Base-by-base conservation (phyloP, 2,888 invertebrate genomes). In the Lissocephala sabroskyi region DNA sequence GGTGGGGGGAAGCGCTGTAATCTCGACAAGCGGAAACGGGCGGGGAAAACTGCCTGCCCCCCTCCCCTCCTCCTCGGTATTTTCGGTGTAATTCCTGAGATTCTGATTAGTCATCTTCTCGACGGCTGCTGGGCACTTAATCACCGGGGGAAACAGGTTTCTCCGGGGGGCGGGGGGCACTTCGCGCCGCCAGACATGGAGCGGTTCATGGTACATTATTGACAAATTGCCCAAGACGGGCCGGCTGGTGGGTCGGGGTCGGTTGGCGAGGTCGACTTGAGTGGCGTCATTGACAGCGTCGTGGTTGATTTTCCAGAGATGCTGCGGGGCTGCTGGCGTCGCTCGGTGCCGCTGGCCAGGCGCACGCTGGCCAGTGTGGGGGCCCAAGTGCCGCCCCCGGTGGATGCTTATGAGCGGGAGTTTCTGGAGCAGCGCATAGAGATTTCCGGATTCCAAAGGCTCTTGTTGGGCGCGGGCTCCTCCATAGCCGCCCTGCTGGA, bases 391-490 rank as follows among this genome's bases (percentile, higher is more conserved):
- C 45, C 54, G 13, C 33, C 41, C 4, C 41, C 57, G 3, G 70
- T 57, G 35, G 85, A 85, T 58, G 81, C 79, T 45, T 93, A 91
- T 74, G 84, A 87, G 44, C 86, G 88, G 59, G 90, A 92, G 76
- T 89, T 89, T 80, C 77, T 87, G 39, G 84, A 84, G 54, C 87
- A 90, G 70, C 90, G 89, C 70, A 90, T 93, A 47, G 85, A 88
- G 43, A 88, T 89, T 18, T 90, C 87, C 52, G 56, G 82, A 39
- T 88, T 96, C 64, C 98, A 99, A 86, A 93, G 89, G 82, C 79
- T 88, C 1, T 70, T 96, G 10, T 86, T 99, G 29, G 87, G 92
- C 11, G 86, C 90, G n/a, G 98, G 98, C 6, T 94, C 97, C n/a
- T 95, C 96, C 14, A 86, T 91, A 18, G 87, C 94, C 45, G 90